Evolutionary conservation across 2,888 invertebrate species (phyloP).

Genomic region (Parascotia fuliginaria): DNA sequence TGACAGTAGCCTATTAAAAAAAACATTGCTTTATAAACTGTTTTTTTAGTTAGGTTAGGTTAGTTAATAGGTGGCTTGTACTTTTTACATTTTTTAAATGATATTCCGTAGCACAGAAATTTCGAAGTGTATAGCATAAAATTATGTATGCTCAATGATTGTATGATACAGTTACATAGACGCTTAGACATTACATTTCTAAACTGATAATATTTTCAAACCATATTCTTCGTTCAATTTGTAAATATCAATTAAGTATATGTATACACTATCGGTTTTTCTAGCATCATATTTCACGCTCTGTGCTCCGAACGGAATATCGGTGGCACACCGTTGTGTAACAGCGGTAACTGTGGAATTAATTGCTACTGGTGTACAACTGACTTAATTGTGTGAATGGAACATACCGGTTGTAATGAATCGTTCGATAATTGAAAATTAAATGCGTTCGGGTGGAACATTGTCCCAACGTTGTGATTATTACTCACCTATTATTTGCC

Average conservation of each 20-base stretch:
- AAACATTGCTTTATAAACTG: too few species aligned
- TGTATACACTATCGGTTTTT: slow-evolving; percentile 42
- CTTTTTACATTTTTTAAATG: too few species aligned
- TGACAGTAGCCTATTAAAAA: too few species aligned
- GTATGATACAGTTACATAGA: too few species aligned
- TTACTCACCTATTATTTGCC: not conserved
- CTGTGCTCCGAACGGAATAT: slow-evolving; percentile 57
- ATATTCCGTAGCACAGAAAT: too few species aligned
- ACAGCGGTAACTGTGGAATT: slow-evolving; percentile 49
- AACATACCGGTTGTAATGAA: slow-evolving; percentile 21
- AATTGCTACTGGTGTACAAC: slow-evolving; percentile 37
- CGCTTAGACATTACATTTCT: too few species aligned
- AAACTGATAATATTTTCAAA: not conserved
- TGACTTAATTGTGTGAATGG: slow-evolving; percentile 38
- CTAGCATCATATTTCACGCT: slow-evolving; percentile 47
- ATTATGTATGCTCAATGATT: too few species aligned
- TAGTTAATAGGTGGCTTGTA: too few species aligned
- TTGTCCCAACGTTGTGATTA: not conserved
- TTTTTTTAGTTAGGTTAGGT: too few species aligned
- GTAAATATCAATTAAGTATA: slow-evolving; percentile 19
- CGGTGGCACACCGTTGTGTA: slow-evolving; percentile 59
- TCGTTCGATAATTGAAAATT: slow-evolving; percentile 25
- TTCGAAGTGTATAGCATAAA: too few species aligned
- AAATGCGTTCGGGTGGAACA: slow-evolving; percentile 13
- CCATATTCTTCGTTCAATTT: not conserved